Conservation (phyloP, 1,140 invertebrate genomes). For the Plectus sambesii region DNA sequence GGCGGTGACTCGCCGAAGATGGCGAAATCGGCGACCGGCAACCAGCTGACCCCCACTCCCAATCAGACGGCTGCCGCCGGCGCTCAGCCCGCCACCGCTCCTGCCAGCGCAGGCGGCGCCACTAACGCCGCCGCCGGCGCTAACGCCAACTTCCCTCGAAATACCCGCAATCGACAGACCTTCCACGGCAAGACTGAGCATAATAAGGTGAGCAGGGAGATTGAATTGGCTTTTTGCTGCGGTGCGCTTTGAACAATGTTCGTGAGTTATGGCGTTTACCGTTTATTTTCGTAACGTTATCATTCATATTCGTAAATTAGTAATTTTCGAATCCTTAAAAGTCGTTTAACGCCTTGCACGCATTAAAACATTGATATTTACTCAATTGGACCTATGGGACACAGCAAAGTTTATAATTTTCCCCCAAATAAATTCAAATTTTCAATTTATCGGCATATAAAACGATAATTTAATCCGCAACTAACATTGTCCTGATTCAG, state of each 20-base stretch:
- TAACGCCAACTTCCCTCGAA: slow-evolving; percentile 35
- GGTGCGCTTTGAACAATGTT: background rate
- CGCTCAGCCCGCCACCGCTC: slow-evolving; percentile 10
- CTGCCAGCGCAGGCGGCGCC: slow-evolving; percentile 16
- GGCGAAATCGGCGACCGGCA: slow-evolving; percentile 39
- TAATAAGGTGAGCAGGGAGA: slow-evolving; percentile 28
- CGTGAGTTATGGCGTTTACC: background rate
- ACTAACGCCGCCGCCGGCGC: slow-evolving; percentile 12
- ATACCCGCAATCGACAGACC: slow-evolving; percentile 41
- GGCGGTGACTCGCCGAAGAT: slow-evolving; percentile 26
- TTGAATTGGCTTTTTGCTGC: slow-evolving; percentile 14
- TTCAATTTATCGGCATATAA: too few relatives aligned
- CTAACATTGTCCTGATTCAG: too few relatives aligned
- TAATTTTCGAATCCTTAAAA: too few relatives aligned
- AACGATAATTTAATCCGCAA: too few relatives aligned
- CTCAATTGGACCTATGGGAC: too few relatives aligned
- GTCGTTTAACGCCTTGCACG: too few relatives aligned
- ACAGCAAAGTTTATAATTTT: too few relatives aligned
- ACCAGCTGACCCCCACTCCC: slow-evolving; percentile 55
- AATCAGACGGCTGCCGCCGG: slow-evolving; percentile 10
- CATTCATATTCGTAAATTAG: too few relatives aligned
- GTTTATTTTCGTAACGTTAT: slow-evolving; percentile 16
- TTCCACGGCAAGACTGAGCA: slow-evolving; percentile 45
- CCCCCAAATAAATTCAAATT: too few relatives aligned
- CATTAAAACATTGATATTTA: too few relatives aligned